Evolutionary conservation across 1,140 invertebrate genomes (phyloP), one percentile per base, ranked within the genome.

Genomic region (Episyrphus balteatus): DNA sequence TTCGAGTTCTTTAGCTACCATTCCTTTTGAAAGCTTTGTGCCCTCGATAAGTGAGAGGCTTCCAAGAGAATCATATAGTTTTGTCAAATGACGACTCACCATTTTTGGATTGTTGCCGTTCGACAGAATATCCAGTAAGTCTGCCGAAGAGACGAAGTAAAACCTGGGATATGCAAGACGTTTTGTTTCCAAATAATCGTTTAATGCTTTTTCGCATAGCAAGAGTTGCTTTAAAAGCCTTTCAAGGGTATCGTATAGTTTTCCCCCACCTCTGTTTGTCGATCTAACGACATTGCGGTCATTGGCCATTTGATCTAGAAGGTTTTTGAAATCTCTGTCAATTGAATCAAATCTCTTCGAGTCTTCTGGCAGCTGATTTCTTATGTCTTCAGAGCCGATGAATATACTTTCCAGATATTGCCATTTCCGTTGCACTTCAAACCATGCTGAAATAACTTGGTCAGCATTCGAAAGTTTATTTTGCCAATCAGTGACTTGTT

Each of bases 131-230:
- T 97, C 92, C 2, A 98, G 71, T 14, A 98, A 73, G 78, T 96
- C 92, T 5, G 88, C 86, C 1, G 89, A 85, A 0, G 92, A 96
- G 3, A 96, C 86, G 61, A 97, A 98, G 66, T 97, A 97, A 63
- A 97, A 98, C 31, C 88, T 73, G 33, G 93, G 92, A 73, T 95
- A 96, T 6, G 86, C 85, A 37, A 95, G 70, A 52, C 92, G 75
- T 65, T 98, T 98, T 0, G 91, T 95, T 69, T 98, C 92, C 48
- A 98, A 73, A 68, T 96, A 98, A 70, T 96, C 84, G 19, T 92
- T 87, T 18, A 98, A 71, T 2, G 92, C 92, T 70, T 97, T 96
- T 64, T 97, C 92, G 64, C 92, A 96, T 1, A 92, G 62, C 9
- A 80, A 79, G 36, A 98, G 72, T 55, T 86, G 74, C 61, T 66